A percentile compares a stretch with the other conserved stretches of the same genome.
These are phyloP conservation scores for Selene dorsalis DNA, from an alignment of 2,797 vertebrate genomes.

Conservation along the genomic window DNA sequence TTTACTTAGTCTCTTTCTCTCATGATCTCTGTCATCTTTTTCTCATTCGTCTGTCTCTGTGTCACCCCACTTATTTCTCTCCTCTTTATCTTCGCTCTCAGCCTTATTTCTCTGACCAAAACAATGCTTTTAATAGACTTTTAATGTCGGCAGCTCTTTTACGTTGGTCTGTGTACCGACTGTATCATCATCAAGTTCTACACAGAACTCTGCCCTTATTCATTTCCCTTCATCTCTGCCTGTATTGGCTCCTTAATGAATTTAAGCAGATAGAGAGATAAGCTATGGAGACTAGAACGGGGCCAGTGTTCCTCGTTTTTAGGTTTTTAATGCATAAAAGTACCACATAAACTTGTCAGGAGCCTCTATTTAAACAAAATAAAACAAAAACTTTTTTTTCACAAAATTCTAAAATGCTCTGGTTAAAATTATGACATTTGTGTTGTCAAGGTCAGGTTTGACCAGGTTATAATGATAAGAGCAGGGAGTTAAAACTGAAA, in stretches of 20 bases:
- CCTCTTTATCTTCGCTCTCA: neutral
- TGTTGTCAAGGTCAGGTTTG: too few species aligned
- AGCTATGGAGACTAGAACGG: constrained; percentile 52
- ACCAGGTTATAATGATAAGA: too few species aligned
- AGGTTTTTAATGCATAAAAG: too few species aligned
- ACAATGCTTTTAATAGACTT: neutral
- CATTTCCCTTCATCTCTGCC: neutral
- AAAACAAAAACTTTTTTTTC: too few species aligned
- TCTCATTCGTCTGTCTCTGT: constrained; percentile 12
- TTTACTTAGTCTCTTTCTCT: constrained; percentile 25
- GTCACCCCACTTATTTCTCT: neutral
- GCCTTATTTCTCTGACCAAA: neutral
- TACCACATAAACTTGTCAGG: too few species aligned
- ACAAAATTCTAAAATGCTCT: too few species aligned
- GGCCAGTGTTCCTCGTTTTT: constrained; percentile 72
- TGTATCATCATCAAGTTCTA: neutral
- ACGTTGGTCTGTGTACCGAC: neutral
- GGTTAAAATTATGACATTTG: too few species aligned
- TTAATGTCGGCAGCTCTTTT: neutral
- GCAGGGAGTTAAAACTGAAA: too few species aligned
- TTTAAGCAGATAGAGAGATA: constrained; percentile 46
- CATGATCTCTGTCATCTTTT: constrained; percentile 21
- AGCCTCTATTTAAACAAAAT: too few species aligned
- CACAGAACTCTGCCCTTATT: neutral
- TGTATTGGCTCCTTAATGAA: constrained; percentile 25